Evolutionary conservation across 37 sponge, comb jelly and placozoan genomes (phyloP).

Genomic region (Lycopodina hypogea): DNA sequence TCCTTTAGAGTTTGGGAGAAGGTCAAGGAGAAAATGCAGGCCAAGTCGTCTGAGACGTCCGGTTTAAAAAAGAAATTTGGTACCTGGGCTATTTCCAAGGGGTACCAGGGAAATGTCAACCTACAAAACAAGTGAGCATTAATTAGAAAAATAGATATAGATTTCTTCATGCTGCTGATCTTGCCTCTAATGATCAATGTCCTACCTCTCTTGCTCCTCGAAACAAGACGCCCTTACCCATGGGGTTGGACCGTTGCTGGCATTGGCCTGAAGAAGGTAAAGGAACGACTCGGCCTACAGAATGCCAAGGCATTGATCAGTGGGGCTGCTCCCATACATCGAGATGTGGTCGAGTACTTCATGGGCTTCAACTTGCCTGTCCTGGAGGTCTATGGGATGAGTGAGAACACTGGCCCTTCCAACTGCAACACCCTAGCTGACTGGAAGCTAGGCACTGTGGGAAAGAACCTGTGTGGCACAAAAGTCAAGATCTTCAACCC

Average conservation of each 20-base stretch:
- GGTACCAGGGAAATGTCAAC: slow-evolving; percentile 56
- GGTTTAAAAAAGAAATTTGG: slow-evolving; percentile 51
- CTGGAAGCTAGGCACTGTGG: slow-evolving; percentile 55
- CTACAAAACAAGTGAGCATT: slow-evolving; percentile 46
- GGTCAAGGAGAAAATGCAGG: slow-evolving; percentile 46
- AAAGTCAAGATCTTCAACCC: slow-evolving; percentile 59
- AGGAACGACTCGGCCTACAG: slow-evolving; percentile 32
- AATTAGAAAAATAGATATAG: neutral
- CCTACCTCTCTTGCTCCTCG: neutral
- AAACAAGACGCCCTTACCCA: neutral
- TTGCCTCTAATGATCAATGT: too few relatives aligned
- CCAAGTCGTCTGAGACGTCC: neutral
- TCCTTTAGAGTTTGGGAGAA: slow-evolving; percentile 60
- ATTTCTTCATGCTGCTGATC: too few relatives aligned
- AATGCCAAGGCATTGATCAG: slow-evolving; percentile 6
- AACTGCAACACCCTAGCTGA: slow-evolving; percentile 15
- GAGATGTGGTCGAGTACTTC: slow-evolving; percentile 73
- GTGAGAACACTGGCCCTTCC: slow-evolving; percentile 67
- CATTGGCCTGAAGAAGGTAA: slow-evolving; percentile 39
- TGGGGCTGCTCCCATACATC: slow-evolving; percentile 77
- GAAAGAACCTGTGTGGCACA: slow-evolving; percentile 40
- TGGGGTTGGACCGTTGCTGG: slow-evolving; percentile 73
- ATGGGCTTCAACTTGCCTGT: slow-evolving; percentile 57
- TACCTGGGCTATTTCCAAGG: slow-evolving; percentile 44
- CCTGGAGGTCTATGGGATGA: slow-evolving; percentile 76